Conservation (phyloP, 2,888 invertebrate species). For the Seira ritae region DNA sequence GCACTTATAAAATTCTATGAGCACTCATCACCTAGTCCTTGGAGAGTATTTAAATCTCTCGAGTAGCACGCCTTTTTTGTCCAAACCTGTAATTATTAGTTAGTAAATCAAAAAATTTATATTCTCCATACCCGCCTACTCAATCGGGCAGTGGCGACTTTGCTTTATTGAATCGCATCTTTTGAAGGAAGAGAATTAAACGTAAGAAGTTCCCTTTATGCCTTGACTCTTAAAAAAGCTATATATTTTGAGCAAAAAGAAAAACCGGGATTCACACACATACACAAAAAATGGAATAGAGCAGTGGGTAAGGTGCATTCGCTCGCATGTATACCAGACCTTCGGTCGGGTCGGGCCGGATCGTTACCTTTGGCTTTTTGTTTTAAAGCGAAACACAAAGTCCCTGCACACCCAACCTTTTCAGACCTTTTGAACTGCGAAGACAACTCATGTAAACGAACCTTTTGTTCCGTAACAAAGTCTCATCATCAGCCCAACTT, state of each 20-base stretch:
- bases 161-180: slow-evolving; percentile 45
- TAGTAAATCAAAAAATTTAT: slow-evolving; percentile 73
- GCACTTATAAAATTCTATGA: no score
- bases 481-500: slow-evolving; percentile 19
- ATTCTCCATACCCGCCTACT: slow-evolving; percentile 67
- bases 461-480: slow-evolving; percentile 24
- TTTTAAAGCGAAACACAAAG: slow-evolving; percentile 40
- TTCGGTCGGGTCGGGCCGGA: slow-evolving; percentile 41
- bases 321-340: no score
- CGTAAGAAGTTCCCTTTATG: slow-evolving; percentile 29
- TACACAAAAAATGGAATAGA: slow-evolving; percentile 4
- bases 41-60: slow-evolving; percentile 51
- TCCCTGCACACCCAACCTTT: slow-evolving; percentile 42
- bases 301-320: no score
- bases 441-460: slow-evolving; percentile 49
- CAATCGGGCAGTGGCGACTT: slow-evolving; percentile 68
- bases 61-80: slow-evolving; percentile 46
- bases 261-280: slow-evolving; percentile 31
- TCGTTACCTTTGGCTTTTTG: slow-evolving; percentile 42
- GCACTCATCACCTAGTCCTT: background rate
- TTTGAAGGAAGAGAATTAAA: slow-evolving; percentile 28
- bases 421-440: slow-evolving; percentile 56
- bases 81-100: slow-evolving; percentile 73
- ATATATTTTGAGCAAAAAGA: slow-evolving; percentile 28
- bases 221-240: slow-evolving; percentile 25